A percentile compares a stretch with the other conserved stretches of the same genome.
These are phyloP conservation scores for Palythoa heliodiscus DNA, from an alignment of 92 coral and sea anemone genomes.

Conservation along the genomic window DNA sequence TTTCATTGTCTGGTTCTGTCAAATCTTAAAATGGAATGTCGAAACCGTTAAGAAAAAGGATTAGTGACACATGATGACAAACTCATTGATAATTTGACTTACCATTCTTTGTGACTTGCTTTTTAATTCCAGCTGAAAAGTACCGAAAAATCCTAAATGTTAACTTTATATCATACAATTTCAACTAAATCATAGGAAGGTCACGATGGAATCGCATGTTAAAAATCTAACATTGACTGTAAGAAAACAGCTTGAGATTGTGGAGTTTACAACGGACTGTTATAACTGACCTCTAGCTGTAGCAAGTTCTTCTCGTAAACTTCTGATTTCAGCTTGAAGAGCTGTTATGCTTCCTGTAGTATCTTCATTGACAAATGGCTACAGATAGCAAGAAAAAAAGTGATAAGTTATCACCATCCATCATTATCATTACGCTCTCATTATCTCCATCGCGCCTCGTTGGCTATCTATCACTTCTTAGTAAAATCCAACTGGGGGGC, in stretches of 20 bases:
- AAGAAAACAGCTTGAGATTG: neutral
- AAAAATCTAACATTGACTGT: neutral
- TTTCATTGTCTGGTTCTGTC: constrained; percentile 68
- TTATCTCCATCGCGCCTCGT: no score
- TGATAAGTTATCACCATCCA: neutral
- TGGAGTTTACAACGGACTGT: neutral
- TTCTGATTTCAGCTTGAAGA: constrained; percentile 89
- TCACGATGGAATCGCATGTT: no score
- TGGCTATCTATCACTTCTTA: no score
- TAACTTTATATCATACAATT: neutral
- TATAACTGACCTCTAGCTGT: constrained; percentile 76
- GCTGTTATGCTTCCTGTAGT: constrained; percentile 92
- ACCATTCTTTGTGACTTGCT: constrained; percentile 85
- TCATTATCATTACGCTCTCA: no score
- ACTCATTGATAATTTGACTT: neutral
- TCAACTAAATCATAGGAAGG: no score
- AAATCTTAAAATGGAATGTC: constrained; percentile 43
- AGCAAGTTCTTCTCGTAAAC: constrained; percentile 78
- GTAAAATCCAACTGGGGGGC: no score
- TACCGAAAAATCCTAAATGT: neutral
- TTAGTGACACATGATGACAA: neutral
- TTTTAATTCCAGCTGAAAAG: constrained; percentile 68
- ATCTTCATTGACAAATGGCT: constrained; percentile 98
- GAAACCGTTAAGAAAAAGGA: neutral
- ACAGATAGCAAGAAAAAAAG: neutral